Evolutionary conservation across 2,113 vertebrate species (phyloP).

Genomic region (Ceyx margarethae): DNA sequence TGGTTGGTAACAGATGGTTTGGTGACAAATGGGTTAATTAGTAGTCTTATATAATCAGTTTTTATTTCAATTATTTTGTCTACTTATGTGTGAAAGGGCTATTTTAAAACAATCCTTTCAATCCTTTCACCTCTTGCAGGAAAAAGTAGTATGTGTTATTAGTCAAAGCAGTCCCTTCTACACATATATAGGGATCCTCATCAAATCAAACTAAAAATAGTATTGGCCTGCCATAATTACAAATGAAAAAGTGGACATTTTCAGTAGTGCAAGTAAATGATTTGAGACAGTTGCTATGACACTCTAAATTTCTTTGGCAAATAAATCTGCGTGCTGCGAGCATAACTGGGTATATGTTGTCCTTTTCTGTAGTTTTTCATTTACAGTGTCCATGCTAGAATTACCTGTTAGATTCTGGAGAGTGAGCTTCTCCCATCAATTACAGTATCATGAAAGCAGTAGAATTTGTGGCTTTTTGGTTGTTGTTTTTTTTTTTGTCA

Average conservation of each 20-base stretch:
- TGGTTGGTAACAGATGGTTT: slow-evolving; percentile 33
- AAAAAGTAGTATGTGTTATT: neutral
- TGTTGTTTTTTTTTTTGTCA: neutral
- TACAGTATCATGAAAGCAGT: neutral
- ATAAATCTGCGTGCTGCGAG: neutral
- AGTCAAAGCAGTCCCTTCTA: neutral
- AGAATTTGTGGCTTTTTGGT: neutral
- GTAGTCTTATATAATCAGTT: neutral
- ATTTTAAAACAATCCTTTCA: neutral
- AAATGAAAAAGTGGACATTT: neutral
- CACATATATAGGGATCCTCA: neutral
- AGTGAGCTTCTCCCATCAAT: neutral
- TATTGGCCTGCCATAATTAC: neutral
- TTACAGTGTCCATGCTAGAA: neutral
- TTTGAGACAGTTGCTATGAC: slow-evolving; percentile 9
- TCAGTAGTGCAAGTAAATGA: neutral
- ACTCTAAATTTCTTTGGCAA: neutral
- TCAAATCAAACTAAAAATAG: neutral
- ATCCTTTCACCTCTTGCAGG: neutral
- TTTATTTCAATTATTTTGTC: slow-evolving; percentile 47
- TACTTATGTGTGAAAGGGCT: slow-evolving; percentile 1
- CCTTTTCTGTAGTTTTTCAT: neutral
- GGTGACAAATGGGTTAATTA: slow-evolving; percentile 59
- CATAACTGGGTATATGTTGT: neutral
- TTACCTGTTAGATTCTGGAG: neutral